Conservation (phyloP, 2,888 invertebrate species). For the Melanophora roralis region DNA sequence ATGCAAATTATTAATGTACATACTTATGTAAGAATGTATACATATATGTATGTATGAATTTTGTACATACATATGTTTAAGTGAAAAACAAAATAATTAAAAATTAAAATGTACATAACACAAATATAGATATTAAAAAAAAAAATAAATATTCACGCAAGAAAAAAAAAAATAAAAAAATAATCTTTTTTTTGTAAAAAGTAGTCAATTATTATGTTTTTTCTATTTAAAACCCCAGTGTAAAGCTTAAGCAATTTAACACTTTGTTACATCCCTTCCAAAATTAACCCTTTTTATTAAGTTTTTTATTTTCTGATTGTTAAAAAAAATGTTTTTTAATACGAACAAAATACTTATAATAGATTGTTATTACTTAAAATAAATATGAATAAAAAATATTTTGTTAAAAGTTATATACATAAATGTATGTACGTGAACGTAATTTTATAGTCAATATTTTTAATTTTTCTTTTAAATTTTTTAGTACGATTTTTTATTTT, state of each 20-base stretch:
- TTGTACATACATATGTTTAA: slow-evolving; percentile 49
- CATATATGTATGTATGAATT: slow-evolving; percentile 30
- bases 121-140: slow-evolving; percentile 45
- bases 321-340: neutral
- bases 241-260: neutral
- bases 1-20: slow-evolving; percentile 12
- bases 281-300: neutral
- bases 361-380: slow-evolving; percentile 20
- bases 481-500: slow-evolving; percentile 5
- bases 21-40: slow-evolving; percentile 21
- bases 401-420: slow-evolving; percentile 32
- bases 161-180: slow-evolving; percentile 3
- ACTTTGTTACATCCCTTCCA: neutral
- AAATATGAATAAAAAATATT: slow-evolving; percentile 7
- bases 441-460: slow-evolving; percentile 53
- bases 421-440: slow-evolving; percentile 11
- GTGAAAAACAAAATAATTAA: slow-evolving; percentile 42
- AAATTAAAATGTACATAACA: slow-evolving; percentile 17
- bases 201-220: slow-evolving; percentile 10
- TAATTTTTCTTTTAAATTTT: slow-evolving; percentile 25
- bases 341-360: neutral
- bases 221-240: neutral
- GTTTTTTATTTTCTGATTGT: slow-evolving; percentile 13
- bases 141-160: slow-evolving; percentile 20
- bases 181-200: slow-evolving; percentile 22